Evolutionary conservation across 2,888 invertebrate species (phyloP), one percentile per base, ranked within the genome.

Genomic region (Cataglyphis altisquamis): DNA sequence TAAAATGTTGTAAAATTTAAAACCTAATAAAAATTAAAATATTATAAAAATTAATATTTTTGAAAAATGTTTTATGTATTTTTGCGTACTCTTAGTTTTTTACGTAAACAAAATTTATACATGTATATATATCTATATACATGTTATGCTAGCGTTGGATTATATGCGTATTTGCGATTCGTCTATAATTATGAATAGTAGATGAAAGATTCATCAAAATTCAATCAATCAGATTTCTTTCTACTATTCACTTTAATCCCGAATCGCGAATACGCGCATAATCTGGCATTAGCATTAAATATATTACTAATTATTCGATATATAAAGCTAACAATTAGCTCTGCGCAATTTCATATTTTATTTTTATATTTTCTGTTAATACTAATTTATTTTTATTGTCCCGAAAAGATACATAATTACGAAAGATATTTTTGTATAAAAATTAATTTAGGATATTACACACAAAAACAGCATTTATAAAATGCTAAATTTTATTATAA

Each of bases 401-500:
- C 1, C 21, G 5, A 52, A 52, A 52, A 66, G 15, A 41, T 25
- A 25, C 25, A 1, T 25, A 25, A 25, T 66, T 25, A 66, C 64
- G 41, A 21, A 5, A 62, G 62, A 62, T 62, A 29, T 62, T 62
- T 62, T 12, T 57, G 21, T 21, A 57, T 21, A 21, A 57, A 21
- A 48, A 57, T 57, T 57, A 57, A 57, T 10, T 57, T 57, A 57
- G 55, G 1, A 10, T 1, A 21, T 55, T 55, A 21, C 10, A 57
- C 12, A 21, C 21, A 15, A 36, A 55, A 15, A 8, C n/a, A 36
- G 15, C 21, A 57, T 55, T 72, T 5, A 21, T 55, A 36, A 57
- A 70, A 72, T 57, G 21, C 15, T 72, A 25, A 48, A 55, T 72
- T 72, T 72, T 21, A 62, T 8, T 48, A 18, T 48, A 48, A 48